Percentiles rank a stretch among this genome's conserved stretches.
phyloP scores from a whole-genome alignment of 2,797 vertebrate species.

The Tragopan temminckii region DNA sequence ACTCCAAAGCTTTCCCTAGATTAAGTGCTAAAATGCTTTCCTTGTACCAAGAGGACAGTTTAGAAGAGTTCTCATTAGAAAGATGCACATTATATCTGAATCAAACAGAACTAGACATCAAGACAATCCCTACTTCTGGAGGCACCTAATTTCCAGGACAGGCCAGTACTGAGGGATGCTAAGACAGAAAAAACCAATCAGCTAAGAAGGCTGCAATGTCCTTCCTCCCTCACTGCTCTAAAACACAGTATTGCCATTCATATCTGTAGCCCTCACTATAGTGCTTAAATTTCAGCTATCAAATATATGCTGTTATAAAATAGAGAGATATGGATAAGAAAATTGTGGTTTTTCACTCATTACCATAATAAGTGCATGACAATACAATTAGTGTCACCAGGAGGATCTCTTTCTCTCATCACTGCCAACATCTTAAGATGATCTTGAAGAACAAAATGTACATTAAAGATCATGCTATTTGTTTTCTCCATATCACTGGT shows the following conservation, averaged over 20 bases:
- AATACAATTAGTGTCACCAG: not conserved
- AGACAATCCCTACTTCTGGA: not conserved
- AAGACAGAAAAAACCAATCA: not conserved
- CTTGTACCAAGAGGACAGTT: not conserved
- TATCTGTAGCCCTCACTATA: not conserved
- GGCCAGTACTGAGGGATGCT: not conserved
- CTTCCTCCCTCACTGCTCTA: not conserved
- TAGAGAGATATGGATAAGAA: not conserved
- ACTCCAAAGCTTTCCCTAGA: not conserved
- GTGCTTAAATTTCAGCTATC: not conserved
- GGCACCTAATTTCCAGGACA: not conserved
- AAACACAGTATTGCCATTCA: not conserved
- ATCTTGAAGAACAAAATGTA: not conserved
- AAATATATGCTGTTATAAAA: not conserved
- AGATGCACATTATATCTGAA: slow-evolving; percentile 9
- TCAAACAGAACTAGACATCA: not conserved
- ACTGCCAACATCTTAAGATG: not conserved
- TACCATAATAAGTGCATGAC: not conserved
- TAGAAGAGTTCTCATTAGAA: not conserved
- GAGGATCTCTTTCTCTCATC: not conserved
- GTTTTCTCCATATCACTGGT: not conserved
- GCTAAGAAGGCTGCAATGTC: not conserved
- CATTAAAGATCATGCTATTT: not conserved
- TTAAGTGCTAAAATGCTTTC: not conserved
- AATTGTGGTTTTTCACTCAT: not conserved